Evolutionary conservation across 2,888 invertebrate genomes (phyloP).

Genomic region (Ophion slaviceki): DNA sequence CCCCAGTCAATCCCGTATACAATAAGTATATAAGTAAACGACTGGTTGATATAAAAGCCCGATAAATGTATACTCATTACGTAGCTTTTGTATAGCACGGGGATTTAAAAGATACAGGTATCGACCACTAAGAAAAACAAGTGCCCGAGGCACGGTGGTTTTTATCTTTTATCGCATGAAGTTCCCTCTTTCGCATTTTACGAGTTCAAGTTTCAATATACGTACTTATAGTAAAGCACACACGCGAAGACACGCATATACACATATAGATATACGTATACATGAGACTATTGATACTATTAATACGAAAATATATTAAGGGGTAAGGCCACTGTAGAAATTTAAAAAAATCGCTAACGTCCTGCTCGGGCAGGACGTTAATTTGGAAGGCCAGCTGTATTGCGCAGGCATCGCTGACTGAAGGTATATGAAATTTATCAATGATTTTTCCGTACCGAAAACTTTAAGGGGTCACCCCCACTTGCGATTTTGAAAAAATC

Average conservation of each 20-base stretch:
- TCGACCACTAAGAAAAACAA: neutral
- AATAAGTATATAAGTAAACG: neutral
- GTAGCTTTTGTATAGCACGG: neutral
- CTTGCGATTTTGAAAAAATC: too few species aligned
- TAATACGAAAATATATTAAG: too few species aligned
- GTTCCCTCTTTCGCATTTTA: slow-evolving; percentile 9
- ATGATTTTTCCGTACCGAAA: too few species aligned
- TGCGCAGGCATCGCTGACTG: too few species aligned
- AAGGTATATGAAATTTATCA: too few species aligned
- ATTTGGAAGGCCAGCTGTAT: too few species aligned
- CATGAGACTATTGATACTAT: too few species aligned
- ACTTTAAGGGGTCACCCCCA: too few species aligned
- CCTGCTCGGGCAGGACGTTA: too few species aligned
- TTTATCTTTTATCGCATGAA: slow-evolving; percentile 1
- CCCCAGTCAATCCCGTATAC: neutral
- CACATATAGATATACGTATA: neutral
- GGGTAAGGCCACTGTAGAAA: too few species aligned
- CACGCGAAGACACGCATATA: neutral
- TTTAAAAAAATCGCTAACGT: too few species aligned
- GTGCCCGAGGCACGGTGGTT: neutral
- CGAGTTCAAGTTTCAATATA: neutral
- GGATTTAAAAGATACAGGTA: neutral
- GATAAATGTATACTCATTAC: slow-evolving; percentile 1
- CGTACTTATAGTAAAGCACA: neutral
- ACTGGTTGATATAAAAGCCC: neutral